Conservation (phyloP, 2,113 vertebrate species). For the Neodon shergylaensis region DNA sequence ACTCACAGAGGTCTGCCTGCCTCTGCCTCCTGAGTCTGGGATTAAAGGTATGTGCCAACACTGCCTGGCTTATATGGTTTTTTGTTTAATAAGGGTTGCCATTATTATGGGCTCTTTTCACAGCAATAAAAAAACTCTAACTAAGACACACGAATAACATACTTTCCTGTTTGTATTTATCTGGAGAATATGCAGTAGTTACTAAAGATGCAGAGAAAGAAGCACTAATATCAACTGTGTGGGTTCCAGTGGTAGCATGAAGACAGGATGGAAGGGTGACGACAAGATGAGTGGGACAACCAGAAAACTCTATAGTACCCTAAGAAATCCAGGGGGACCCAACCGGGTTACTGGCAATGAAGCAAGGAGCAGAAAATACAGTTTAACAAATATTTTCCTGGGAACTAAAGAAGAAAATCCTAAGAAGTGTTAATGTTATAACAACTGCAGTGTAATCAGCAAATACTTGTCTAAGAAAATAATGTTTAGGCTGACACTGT, state of each 20-base stretch:
- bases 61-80: too few species aligned
- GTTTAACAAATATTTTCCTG: not conserved
- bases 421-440: not conserved
- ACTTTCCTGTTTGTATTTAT: not conserved
- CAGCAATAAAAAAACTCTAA: not conserved
- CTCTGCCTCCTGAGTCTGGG: too few species aligned
- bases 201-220: not conserved
- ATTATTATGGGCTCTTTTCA: not conserved
- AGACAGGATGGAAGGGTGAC: not conserved
- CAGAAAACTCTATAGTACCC: not conserved
- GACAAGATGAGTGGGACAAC: not conserved
- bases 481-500: not conserved
- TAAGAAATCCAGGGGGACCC: not conserved
- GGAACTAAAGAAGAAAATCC: not conserved
- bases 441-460: not conserved
- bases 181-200: not conserved
- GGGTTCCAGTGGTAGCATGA: not conserved
- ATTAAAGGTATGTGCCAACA: too few species aligned
- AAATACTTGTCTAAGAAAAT: constrained; percentile 22
- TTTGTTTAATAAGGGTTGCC: not conserved
- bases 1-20: too few species aligned
- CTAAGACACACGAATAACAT: not conserved
- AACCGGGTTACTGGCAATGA: not conserved
- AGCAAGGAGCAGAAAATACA: not conserved
- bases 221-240: not conserved